Evolutionary conservation across 2,113 vertebrate species (phyloP).

Genomic region (Copsychus sechellarum): DNA sequence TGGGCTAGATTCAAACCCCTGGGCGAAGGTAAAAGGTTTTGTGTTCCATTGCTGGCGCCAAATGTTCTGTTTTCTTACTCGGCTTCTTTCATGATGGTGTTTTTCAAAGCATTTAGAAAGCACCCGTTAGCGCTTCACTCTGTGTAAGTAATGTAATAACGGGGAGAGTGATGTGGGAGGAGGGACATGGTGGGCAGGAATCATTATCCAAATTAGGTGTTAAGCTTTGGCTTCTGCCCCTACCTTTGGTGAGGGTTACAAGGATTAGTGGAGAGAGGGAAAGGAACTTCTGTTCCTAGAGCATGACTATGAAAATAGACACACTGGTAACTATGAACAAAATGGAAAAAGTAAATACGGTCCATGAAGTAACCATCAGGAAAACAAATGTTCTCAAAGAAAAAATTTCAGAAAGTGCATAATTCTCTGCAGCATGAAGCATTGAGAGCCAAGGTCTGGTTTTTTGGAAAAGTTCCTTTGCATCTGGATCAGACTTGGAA

Average conservation of each 20-base stretch:
- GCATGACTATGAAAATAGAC: conserved; percentile 53
- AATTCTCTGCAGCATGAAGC: conserved; percentile 58
- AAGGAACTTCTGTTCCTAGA: conserved; percentile 56
- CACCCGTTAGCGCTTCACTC: background rate
- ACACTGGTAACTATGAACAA: conserved; percentile 51
- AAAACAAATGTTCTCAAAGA: conserved; percentile 69
- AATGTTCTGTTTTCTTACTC: background rate
- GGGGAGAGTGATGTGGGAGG: conserved; percentile 1
- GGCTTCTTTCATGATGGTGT: background rate
- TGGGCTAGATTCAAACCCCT: conserved; percentile 31
- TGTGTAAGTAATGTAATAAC: conserved; percentile 36
- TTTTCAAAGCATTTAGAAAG: conserved; percentile 39
- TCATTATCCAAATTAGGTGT: conserved; percentile 59
- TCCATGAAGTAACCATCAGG: conserved; percentile 57
- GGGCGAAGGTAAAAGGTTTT: conserved; percentile 11
- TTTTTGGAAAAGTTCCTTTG: conserved; percentile 66
- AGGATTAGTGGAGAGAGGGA: conserved; percentile 37
- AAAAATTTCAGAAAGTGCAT: conserved; percentile 45
- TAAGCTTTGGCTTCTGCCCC: conserved; percentile 47
- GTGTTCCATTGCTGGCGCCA: background rate
- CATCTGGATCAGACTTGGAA: conserved; percentile 72
- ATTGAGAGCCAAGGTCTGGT: conserved; percentile 46
- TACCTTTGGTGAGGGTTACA: conserved; percentile 32
- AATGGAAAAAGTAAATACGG: conserved; percentile 66
- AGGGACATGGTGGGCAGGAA: conserved; percentile 9